Base-by-base conservation (phyloP, 1,140 invertebrate genomes). In the Plectus sambesii region DNA sequence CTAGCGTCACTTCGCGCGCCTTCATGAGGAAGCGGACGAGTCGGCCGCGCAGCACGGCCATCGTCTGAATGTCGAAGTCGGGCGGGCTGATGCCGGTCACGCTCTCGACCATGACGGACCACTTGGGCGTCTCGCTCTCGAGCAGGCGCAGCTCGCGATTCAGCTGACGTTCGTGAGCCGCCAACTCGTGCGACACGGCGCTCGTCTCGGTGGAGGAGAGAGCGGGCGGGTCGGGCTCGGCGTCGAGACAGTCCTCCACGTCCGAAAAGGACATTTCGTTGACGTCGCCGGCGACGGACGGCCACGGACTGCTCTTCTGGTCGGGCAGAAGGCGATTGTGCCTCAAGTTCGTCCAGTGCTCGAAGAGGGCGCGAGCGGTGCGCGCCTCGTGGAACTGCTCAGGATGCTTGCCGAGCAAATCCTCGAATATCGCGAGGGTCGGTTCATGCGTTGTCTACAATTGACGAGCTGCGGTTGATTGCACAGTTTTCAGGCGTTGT, bases 11-110 rank as follows among this genome's bases (percentile, higher is more conserved):
- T 77, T 94, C 87, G 70, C 81, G 77, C n/a, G 86, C 90, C 49
- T 87, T 76, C 86, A 94, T 94, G 17, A 93, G 76, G 72, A 92
- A 96, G 30, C 88, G 76, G 5, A 96, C 88, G 53, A 88, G 78
- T 51, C 87, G 76, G 5, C 92, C 92, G 29, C 85, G 74, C n/a
- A 97, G 74, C 40, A 94, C 84, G 0, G 87, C 90, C 36, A 93
- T 29, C 20, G 22, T 93, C 70, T 90, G 84, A 69, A 82, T 84
- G 69, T 94, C 89, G 68, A 75, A 74, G 53, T 75, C 73, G 20
- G 70, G 79, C 27, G 80, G 79, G 59, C 81, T 82, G 4, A 78
- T 77, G 3, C 84, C 85, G 27, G 82, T 82, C 1, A 88, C 82
- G 52, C 81, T 83, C 62, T 92, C 87, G 8, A 92, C 85, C 29